A percentile compares a stretch with the other conserved stretches of the same genome.
phyloP scores from a whole-genome alignment of 2,797 vertebrate genomes.

The Gorsachius magnificus region DNA sequence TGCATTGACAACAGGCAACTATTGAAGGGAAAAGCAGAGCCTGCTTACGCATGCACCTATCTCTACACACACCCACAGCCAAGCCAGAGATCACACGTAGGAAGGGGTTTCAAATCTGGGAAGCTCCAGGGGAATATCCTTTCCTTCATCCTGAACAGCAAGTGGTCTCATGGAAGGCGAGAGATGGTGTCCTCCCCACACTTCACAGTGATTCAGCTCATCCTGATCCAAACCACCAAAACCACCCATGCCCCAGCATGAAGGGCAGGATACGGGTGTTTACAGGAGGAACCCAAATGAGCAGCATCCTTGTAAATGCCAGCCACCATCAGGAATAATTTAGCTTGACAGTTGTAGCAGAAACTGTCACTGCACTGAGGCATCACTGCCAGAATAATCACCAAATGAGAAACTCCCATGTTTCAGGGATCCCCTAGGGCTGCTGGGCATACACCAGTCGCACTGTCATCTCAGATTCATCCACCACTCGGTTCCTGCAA shows the following conservation, averaged over 20 bases:
- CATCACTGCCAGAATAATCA: conserved; percentile 51
- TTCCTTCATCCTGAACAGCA: neutral
- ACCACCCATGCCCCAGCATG: neutral
- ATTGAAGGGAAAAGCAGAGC: neutral
- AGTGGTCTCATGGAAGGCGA: neutral
- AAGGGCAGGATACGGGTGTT: neutral
- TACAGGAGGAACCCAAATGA: conserved; percentile 22
- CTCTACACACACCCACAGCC: neutral
- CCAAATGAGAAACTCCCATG: conserved; percentile 31
- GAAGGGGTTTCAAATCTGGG: neutral
- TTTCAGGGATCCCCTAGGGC: conserved; percentile 30
- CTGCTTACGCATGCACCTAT: neutral
- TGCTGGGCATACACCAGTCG: conserved; percentile 28
- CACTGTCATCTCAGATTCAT: conserved; percentile 39
- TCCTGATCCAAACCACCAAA: neutral
- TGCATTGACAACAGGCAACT: neutral
- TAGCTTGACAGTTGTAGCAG: conserved; percentile 38
- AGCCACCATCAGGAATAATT: conserved; percentile 47
- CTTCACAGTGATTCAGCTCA: neutral
- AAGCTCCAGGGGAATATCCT: neutral
- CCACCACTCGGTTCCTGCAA: neutral
- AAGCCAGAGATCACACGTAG: neutral
- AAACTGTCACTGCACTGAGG: conserved; percentile 35
- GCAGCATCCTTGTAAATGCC: conserved; percentile 38
- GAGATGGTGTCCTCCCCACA: neutral